These are phyloP conservation scores for Meda fulgida DNA, from an alignment of 2,797 vertebrate species.

Conservation along the genomic window DNA sequence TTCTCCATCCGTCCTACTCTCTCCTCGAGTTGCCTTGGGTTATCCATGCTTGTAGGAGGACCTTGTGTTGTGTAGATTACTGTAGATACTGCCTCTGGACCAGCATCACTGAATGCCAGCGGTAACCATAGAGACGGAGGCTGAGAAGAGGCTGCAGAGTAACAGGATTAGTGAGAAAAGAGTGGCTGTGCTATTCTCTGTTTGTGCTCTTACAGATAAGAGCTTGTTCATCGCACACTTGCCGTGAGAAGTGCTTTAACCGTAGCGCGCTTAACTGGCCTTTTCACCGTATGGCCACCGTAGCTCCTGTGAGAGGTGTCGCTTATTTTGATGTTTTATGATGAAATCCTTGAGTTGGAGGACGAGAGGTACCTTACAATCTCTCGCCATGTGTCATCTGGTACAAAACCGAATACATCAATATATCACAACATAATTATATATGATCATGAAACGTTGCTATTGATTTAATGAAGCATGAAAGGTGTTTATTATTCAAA, in stretches of 20 bases:
- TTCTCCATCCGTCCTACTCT: not conserved
- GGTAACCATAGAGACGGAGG: constrained; percentile 76
- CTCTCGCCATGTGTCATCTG: not conserved
- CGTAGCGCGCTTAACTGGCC: constrained; percentile 65
- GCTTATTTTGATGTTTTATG: constrained; percentile 71
- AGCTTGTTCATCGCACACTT: constrained; percentile 66
- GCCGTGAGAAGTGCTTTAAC: constrained; percentile 65
- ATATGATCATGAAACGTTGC: not conserved
- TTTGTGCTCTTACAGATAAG: constrained; percentile 71
- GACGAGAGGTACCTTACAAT: constrained; percentile 60
- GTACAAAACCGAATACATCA: not conserved
- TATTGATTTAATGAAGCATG: not conserved
- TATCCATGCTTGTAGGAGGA: constrained; percentile 49
- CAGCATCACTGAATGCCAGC: constrained; percentile 65
- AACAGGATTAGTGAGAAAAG: constrained; percentile 75
- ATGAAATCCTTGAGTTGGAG: constrained; percentile 65
- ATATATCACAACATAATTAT: not conserved
- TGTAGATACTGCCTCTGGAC: constrained; percentile 63
- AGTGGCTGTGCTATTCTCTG: constrained; percentile 67
- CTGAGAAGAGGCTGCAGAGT: constrained; percentile 68
- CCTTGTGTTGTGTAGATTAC: constrained; percentile 62
- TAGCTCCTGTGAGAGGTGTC: constrained; percentile 64
- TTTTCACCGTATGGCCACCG: constrained; percentile 59
- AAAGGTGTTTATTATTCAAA: constrained; percentile 1
- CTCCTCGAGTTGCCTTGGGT: not conserved